Evolutionary conservation across 2,888 invertebrate genomes (phyloP).

Genomic region (Nemotelus nigrinus): DNA sequence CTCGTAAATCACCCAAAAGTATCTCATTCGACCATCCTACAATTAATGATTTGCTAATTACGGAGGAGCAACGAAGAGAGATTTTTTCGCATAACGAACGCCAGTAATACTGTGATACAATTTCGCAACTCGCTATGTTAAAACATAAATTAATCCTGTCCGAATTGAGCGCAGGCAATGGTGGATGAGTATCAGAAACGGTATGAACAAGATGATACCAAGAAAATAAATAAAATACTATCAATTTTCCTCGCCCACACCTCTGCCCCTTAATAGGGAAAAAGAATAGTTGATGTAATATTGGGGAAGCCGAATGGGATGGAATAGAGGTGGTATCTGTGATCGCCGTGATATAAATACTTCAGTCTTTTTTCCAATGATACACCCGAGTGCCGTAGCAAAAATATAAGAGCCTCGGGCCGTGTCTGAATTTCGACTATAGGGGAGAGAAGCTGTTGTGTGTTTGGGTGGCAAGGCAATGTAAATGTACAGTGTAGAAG

Average conservation of each 20-base stretch:
- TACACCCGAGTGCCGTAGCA: slow-evolving; percentile 28
- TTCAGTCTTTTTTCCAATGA: slow-evolving; percentile 41
- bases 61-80: not conserved
- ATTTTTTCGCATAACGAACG: not conserved
- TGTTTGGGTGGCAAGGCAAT: too few species aligned
- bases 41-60: slow-evolving; percentile 31
- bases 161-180: not conserved
- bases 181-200: too few species aligned
- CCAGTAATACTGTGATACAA: not conserved
- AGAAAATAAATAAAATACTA: slow-evolving; percentile 34
- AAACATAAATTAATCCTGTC: not conserved
- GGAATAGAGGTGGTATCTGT: slow-evolving; percentile 9
- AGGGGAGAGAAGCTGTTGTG: too few species aligned
- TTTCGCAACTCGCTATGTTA: not conserved
- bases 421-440: too few species aligned
- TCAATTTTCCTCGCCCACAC: slow-evolving; percentile 1
- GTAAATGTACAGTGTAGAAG: too few species aligned
- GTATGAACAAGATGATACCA: slow-evolving; percentile 1
- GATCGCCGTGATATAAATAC: slow-evolving; percentile 37
- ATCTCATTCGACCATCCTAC: slow-evolving; percentile 9
- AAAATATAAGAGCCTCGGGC: slow-evolving; percentile 25
- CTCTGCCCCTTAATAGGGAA: slow-evolving; percentile 17
- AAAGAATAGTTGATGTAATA: slow-evolving; percentile 1
- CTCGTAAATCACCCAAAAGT: not conserved
- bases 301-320: slow-evolving; percentile 10